These are phyloP conservation scores for Sorex araneus DNA, from an alignment of 2,113 vertebrate species.

Conservation along the genomic window DNA sequence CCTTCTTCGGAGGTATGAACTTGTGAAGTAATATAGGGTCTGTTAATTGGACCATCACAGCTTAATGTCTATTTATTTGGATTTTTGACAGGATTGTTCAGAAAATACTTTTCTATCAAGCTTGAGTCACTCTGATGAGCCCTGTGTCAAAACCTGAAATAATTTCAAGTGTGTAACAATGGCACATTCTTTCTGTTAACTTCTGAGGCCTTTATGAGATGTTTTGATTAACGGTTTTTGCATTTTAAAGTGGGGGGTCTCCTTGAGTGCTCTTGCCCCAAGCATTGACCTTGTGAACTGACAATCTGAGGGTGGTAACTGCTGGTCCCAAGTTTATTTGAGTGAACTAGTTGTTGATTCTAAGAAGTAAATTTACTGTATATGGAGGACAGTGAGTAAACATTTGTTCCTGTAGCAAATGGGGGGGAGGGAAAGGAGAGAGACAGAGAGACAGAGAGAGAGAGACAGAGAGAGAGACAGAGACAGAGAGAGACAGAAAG, in stretches of 20 bases:
- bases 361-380: slow-evolving; percentile 38
- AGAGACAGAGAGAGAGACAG: neutral
- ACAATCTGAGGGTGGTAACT: neutral
- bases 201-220: neutral
- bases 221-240: neutral
- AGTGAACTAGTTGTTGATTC: neutral
- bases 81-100: slow-evolving; percentile 4
- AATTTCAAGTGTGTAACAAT: neutral
- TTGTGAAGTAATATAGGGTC: neutral
- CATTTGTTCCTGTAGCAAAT: neutral
- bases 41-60: neutral
- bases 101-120: neutral
- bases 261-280: neutral
- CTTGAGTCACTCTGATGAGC: neutral
- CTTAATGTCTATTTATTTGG: slow-evolving; percentile 27
- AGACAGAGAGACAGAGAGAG: neutral
- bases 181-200: neutral
- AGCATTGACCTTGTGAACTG: neutral
- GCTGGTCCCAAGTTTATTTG: neutral
- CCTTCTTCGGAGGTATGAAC: neutral
- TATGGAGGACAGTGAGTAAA: slow-evolving; percentile 26
- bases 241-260: neutral
- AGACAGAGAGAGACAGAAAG: neutral
- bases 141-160: neutral
- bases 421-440: neutral